These are phyloP conservation scores for Notechis scutatus DNA, from an alignment of 2,113 vertebrate species.

Conservation along the genomic window DNA sequence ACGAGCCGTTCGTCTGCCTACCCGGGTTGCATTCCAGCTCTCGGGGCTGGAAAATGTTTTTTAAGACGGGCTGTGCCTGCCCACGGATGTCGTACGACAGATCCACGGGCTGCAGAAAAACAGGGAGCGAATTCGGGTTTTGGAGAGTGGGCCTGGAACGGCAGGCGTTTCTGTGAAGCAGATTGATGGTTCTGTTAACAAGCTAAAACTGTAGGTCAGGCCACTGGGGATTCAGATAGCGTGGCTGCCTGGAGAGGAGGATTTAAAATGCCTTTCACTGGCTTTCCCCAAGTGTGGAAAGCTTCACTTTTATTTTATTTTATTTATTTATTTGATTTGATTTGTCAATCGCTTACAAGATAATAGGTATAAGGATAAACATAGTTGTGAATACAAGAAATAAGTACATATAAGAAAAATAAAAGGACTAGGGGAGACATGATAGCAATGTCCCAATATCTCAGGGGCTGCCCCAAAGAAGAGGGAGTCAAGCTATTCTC, in stretches of 20 bases:
- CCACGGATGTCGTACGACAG: background rate
- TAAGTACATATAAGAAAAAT: too few species aligned
- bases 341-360: too few species aligned
- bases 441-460: too few species aligned
- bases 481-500: too few species aligned
- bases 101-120: too few species aligned
- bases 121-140: rapidly evolving
- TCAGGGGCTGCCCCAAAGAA: too few species aligned
- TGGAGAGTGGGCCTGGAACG: background rate
- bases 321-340: too few species aligned
- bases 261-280: background rate
- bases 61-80: conserved; percentile 29
- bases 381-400: too few species aligned
- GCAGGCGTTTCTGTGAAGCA: background rate
- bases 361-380: too few species aligned
- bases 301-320: background rate
- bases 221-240: background rate
- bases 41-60: conserved; percentile 51
- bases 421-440: too few species aligned
- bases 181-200: background rate
- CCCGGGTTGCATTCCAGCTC: conserved; percentile 46
- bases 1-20: conserved; percentile 55
- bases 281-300: background rate
- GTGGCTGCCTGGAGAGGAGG: background rate
- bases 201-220: background rate